Conservation (phyloP, 2,888 invertebrate species). For the Lasioglossum lativentre region DNA sequence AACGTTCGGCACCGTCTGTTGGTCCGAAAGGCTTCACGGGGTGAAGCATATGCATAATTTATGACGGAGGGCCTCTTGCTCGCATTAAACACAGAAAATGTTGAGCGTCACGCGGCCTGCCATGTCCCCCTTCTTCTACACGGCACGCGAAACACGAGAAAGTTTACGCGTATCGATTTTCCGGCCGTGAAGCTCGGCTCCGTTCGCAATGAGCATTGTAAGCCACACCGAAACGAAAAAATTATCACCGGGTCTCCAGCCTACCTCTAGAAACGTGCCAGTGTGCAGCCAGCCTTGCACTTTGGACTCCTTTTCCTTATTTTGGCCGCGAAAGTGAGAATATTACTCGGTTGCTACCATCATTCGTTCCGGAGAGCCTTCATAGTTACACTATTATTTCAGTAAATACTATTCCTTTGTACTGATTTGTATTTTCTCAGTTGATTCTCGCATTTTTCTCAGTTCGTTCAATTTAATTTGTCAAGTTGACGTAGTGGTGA, state of each 20-base stretch:
- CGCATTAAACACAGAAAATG: constrained; percentile 46
- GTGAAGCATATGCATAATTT: constrained; percentile 47
- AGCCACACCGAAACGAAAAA: neutral
- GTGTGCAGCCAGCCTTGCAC: neutral
- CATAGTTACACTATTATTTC: neutral
- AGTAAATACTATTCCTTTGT: neutral
- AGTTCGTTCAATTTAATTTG: neutral
- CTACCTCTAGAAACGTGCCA: neutral
- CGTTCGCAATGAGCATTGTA: neutral
- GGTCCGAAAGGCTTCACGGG: constrained; percentile 32
- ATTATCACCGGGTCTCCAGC: neutral
- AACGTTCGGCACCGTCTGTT: constrained; percentile 12
- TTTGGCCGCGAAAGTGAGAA: neutral
- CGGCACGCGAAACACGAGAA: constrained; percentile 51
- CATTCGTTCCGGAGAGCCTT: neutral
- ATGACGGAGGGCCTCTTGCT: constrained; percentile 13
- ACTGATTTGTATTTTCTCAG: neutral
- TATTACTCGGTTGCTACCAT: neutral
- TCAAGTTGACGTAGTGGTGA: neutral
- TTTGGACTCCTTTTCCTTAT: neutral
- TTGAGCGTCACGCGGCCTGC: constrained; percentile 14
- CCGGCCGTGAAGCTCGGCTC: constrained; percentile 11
- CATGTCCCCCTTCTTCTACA: constrained; percentile 21
- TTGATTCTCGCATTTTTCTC: neutral
- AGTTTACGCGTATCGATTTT: constrained; percentile 51